Evolutionary conservation across 2,888 invertebrate genomes (phyloP).

Genomic region (Adelphocoris suturalis): DNA sequence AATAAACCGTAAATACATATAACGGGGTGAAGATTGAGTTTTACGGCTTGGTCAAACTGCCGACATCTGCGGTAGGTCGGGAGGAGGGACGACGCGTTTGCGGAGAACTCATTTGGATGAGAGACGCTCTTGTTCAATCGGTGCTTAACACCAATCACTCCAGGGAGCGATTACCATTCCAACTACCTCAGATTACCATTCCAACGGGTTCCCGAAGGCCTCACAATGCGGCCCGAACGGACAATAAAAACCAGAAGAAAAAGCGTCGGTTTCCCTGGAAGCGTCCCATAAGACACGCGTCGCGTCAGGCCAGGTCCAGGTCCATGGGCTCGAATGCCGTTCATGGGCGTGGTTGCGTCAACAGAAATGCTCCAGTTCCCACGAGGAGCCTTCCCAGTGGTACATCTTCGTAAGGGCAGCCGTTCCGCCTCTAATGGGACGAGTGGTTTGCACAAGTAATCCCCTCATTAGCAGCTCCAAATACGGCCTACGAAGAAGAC

Average conservation of each 20-base stretch:
- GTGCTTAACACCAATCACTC: conserved; percentile 44
- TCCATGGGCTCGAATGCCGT: conserved; percentile 28
- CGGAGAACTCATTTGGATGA: not conserved
- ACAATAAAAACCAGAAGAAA: conserved; percentile 42
- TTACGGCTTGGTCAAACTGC: too few species aligned
- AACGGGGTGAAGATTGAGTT: too few species aligned
- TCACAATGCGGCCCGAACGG: conserved; percentile 6
- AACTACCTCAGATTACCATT: conserved; percentile 34
- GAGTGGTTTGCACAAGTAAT: conserved; percentile 62
- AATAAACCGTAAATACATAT: too few species aligned
- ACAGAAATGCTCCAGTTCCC: conserved; percentile 64
- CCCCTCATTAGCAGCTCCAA: conserved; percentile 59
- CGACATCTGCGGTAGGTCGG: not conserved
- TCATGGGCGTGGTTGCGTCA: conserved; percentile 62
- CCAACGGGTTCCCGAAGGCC: conserved; percentile 8
- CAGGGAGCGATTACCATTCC: conserved; percentile 16
- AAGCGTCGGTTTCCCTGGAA: conserved; percentile 17
- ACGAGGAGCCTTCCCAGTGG: conserved; percentile 33
- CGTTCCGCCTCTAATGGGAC: conserved; percentile 48
- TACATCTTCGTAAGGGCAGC: conserved; percentile 51
- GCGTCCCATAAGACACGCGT: conserved; percentile 58
- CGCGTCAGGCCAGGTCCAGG: not conserved
- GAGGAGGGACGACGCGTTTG: not conserved
- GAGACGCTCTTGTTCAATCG: conserved; percentile 15
- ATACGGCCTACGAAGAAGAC: conserved; percentile 50